Evolutionary conservation across 2,797 vertebrate genomes (phyloP).

Genomic region (Xenentodon cancila): DNA sequence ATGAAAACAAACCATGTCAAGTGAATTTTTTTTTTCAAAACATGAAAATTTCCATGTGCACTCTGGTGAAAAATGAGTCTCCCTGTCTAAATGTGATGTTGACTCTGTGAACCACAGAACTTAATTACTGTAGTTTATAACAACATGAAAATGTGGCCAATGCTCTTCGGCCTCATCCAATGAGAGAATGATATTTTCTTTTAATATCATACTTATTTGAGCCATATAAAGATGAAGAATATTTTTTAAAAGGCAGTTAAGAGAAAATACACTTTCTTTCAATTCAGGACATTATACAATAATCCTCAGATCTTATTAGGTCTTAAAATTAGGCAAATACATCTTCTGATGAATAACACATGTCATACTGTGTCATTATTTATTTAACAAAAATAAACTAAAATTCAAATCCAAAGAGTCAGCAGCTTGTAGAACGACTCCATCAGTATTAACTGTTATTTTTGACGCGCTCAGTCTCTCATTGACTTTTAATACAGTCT

Average conservation of each 20-base stretch:
- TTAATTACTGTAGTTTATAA: constrained; percentile 63
- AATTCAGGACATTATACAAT: no score
- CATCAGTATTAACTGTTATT: no score
- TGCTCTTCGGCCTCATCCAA: constrained; percentile 27
- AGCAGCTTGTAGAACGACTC: no score
- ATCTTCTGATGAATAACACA: no score
- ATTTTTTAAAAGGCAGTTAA: neutral
- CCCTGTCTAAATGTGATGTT: constrained; percentile 51
- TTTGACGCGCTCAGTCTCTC: no score
- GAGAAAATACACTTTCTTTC: no score
- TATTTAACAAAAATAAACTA: no score
- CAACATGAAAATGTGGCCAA: constrained; percentile 58
- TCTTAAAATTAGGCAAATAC: no score
- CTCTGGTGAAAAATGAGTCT: constrained; percentile 56
- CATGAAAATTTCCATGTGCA: constrained; percentile 73
- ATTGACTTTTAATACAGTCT: no score
- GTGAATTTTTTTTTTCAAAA: constrained; percentile 53
- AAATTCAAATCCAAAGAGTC: no score
- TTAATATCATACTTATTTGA: constrained; percentile 28
- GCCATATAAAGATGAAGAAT: constrained; percentile 24
- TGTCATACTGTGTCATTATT: no score
- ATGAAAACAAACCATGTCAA: constrained; percentile 73
- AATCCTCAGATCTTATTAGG: no score
- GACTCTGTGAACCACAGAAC: constrained; percentile 56
- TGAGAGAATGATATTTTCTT: constrained; percentile 19